Conservation (phyloP, 2,113 vertebrate genomes). For the Clarias batrachus region DNA sequence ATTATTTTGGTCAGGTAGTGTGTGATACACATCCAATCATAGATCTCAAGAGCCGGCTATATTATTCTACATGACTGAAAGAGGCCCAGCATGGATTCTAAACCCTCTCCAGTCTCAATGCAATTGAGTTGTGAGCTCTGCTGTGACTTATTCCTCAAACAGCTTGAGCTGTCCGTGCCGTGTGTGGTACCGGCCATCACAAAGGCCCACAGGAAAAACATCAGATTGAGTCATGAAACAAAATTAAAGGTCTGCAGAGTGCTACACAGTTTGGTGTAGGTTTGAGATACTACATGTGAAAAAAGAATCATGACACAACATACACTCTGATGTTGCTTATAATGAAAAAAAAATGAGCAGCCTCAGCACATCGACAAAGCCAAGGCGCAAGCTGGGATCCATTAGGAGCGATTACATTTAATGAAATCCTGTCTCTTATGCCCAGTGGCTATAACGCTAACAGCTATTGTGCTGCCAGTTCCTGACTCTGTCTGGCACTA, state of each 20-base stretch:
- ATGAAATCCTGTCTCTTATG: constrained; percentile 51
- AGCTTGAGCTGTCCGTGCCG: background rate
- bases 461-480: constrained; percentile 31
- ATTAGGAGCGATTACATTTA: constrained; percentile 51
- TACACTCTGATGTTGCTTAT: background rate
- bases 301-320: constrained; percentile 13
- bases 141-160: background rate
- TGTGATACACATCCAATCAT: background rate
- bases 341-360: constrained; percentile 17
- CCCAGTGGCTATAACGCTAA: constrained; percentile 48
- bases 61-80: constrained; percentile 16
- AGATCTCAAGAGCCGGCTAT: background rate
- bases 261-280: background rate
- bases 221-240: background rate
- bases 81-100: constrained; percentile 7
- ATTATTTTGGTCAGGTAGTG: too few relatives aligned
- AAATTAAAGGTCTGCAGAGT: background rate
- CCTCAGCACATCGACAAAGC: constrained; percentile 40
- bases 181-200: background rate
- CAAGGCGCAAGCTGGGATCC: constrained; percentile 29
- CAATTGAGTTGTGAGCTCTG: background rate
- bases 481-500: constrained; percentile 17
- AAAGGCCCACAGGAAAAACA: background rate
- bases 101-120: constrained; percentile 17
- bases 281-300: background rate